phyloP scores from a whole-genome alignment of 2,888 invertebrate species.

The Platycheirus albimanus region DNA sequence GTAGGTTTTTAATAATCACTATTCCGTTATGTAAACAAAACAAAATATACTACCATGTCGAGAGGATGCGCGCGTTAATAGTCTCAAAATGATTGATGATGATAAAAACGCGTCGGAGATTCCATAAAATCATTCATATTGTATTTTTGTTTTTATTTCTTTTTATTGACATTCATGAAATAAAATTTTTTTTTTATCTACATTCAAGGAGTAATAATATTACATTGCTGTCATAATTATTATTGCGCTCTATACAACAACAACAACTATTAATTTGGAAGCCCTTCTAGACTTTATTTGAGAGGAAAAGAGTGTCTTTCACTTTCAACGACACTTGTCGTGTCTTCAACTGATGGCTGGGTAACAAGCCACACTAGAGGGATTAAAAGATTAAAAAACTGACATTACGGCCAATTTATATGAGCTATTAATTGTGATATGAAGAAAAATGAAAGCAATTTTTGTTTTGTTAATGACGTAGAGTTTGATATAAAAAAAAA shows the following conservation, averaged over 20 bases:
- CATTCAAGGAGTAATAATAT: constrained; percentile 45
- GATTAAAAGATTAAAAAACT: constrained; percentile 10
- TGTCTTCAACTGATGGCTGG: background rate
- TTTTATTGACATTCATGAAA: constrained; percentile 67
- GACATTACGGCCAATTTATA: constrained; percentile 54
- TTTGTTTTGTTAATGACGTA: constrained; percentile 1
- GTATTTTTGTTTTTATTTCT: constrained; percentile 12
- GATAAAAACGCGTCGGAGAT: constrained; percentile 65
- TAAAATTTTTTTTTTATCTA: constrained; percentile 46
- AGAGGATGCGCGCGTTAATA: constrained; percentile 22
- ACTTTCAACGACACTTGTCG: constrained; percentile 8
- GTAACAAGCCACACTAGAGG: background rate
- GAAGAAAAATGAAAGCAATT: constrained; percentile 48
- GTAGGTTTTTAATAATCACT: constrained; percentile 64
- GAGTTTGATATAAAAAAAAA: background rate
- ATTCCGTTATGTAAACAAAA: constrained; percentile 58
- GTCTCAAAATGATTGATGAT: constrained; percentile 52
- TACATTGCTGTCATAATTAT: constrained; percentile 51
- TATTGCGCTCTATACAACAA: constrained; percentile 23
- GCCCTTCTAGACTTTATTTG: background rate
- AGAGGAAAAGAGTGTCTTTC: background rate
- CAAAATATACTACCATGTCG: constrained; percentile 51
- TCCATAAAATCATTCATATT: constrained; percentile 65
- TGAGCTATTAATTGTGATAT: constrained; percentile 57
- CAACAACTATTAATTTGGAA: constrained; percentile 17